Base-by-base conservation (phyloP, 92 coral and sea anemone genomes). In the Parazoanthus darwini region DNA sequence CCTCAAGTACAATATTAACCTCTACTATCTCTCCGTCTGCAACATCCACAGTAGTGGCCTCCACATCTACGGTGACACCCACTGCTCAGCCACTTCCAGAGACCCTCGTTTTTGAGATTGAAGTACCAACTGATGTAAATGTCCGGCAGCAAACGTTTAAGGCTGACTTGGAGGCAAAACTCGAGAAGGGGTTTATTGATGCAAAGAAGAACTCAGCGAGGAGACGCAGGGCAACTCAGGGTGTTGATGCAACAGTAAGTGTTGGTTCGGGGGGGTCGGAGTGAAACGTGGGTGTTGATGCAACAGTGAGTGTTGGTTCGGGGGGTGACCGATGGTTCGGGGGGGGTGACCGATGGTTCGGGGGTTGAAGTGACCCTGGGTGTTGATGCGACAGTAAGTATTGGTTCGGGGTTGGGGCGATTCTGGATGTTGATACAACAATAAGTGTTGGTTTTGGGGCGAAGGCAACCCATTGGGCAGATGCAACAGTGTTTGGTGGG, bases 221-320 rank as follows among this genome's bases (percentile, higher is more conserved):
- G 74, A 90, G 84, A 78, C 75, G 79, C 7, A 72, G 87, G 6
- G 87, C 87, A 16, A 84, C 87, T n/a, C 79, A 84, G 74, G 87
- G 87, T 48, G 26, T 84, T 70, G 87, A 84, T 71, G 87, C 87
- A 54, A 54, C 59, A 54, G 20, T 3, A 48, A 54, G 18, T 54
- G 20, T 54, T 54, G 59, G 2, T 54, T 11, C 3, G 3, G 20
- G 18, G 59, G 20, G 16, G 58, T 7, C 1, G 7, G 58, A 18
- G 58, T 7, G 56, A 29, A 29, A 29, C 33, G 10, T 7, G 56
- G 56, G 56, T 9, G 13, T 6, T 43, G 48, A 43, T 43, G 50
- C 50, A 4, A 46, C 50, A 2, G 0, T 5, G 10, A 8, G 50
- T 46, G 50, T 46, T 46, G 50, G 6, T 46, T 46, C 50, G 48